Conservation (phyloP, 2,888 invertebrate species). For the Harmothoe impar region DNA sequence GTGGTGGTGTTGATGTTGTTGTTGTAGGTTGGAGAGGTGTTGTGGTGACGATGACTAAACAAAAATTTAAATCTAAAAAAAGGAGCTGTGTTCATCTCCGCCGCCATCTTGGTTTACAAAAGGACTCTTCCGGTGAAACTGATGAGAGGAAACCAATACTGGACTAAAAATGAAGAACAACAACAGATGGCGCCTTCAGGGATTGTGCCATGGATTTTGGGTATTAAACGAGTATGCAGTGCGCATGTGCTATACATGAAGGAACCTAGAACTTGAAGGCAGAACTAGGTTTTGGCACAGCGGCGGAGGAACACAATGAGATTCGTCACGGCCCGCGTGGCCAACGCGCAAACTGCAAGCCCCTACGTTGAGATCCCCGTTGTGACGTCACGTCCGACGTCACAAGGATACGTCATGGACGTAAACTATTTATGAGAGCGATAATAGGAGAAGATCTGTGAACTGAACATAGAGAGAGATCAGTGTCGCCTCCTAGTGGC, state of each 20-base stretch:
- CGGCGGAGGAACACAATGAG: background rate
- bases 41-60: background rate
- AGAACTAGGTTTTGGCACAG: background rate
- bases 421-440: background rate
- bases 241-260: no score
- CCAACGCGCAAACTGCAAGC: constrained; percentile 5
- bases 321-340: background rate
- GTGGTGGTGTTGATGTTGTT: constrained; percentile 28
- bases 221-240: background rate
- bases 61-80: background rate
- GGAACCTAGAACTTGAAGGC: no score
- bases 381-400: background rate
- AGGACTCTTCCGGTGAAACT: background rate
- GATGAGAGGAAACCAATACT: background rate
- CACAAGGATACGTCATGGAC: background rate
- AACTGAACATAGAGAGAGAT: background rate
- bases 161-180: background rate
- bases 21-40: background rate
- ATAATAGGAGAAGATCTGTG: background rate
- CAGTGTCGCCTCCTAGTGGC: background rate
- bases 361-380: background rate
- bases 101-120: constrained; percentile 12
- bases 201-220: background rate
- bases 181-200: background rate
- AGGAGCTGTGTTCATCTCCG: background rate